A percentile compares a stretch with the other conserved stretches of the same genome.
phyloP scores from a whole-genome alignment of 2,113 vertebrate species.

The Notarius lentiginosus region DNA sequence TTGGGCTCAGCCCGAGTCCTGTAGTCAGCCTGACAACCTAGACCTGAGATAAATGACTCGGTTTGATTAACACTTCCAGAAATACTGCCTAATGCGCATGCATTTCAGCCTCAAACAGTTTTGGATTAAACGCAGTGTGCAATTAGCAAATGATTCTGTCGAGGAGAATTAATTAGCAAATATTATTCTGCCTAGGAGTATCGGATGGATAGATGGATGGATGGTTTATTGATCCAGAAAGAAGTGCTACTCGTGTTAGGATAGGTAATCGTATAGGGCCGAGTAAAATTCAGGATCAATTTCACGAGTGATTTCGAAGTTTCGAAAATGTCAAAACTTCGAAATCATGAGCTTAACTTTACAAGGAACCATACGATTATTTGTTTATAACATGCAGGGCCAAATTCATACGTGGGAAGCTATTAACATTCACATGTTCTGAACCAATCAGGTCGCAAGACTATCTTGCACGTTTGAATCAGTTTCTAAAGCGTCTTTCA shows the following conservation, averaged over 20 bases:
- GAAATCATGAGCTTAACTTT: no score
- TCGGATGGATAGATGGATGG: not conserved
- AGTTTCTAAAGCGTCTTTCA: no score
- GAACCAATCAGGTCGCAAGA: no score
- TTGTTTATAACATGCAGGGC: no score
- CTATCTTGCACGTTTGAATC: no score
- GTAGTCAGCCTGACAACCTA: slow-evolving; percentile 35
- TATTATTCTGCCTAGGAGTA: slow-evolving; percentile 1
- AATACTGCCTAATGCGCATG: slow-evolving; percentile 17
- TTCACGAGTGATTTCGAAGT: no score
- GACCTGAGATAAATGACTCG: slow-evolving; percentile 18
- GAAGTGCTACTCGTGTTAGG: not conserved
- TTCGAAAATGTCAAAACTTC: no score
- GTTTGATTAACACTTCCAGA: slow-evolving; percentile 24
- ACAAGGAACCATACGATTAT: no score
- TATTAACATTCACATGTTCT: no score
- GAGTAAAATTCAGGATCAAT: no score
- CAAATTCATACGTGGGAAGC: no score
- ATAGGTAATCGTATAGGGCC: no score
- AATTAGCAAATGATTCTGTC: not conserved
- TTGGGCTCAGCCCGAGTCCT: slow-evolving; percentile 24
- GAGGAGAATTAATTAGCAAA: not conserved
- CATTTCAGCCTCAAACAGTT: not conserved
- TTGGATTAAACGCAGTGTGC: not conserved
- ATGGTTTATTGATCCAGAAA: not conserved